These are phyloP conservation scores for Lontra canadensis DNA, from an alignment of 2,113 vertebrate genomes.

Conservation along the genomic window DNA sequence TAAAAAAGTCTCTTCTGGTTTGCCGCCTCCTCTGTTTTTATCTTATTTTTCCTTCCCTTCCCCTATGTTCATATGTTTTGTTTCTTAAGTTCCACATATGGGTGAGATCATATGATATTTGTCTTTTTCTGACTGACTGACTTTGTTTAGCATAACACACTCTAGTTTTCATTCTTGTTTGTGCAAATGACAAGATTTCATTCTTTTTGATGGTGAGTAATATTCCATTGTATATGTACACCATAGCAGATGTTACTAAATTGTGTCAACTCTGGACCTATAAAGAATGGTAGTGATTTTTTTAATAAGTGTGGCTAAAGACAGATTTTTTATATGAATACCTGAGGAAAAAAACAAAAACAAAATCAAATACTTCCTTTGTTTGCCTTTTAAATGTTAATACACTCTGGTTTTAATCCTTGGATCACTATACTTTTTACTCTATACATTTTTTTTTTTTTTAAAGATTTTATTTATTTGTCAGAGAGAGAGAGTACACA, in stretches of 20 bases:
- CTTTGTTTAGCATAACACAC: not conserved
- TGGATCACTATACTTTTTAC: not conserved
- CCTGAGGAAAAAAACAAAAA: not conserved
- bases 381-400: conserved; percentile 17
- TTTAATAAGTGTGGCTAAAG: not conserved
- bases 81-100: not conserved
- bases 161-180: not conserved
- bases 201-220: not conserved
- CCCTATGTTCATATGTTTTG: not conserved
- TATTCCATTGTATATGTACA: not conserved
- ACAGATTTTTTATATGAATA: not conserved
- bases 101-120: not conserved
- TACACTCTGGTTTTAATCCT: not conserved
- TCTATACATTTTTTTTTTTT: not conserved
- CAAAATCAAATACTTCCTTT: not conserved
- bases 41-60: not conserved
- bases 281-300: conserved; percentile 22
- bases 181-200: not conserved
- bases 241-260: not conserved
- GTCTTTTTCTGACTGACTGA: not conserved
- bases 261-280: not conserved
- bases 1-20: not conserved
- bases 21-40: not conserved
- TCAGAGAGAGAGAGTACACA: too few species aligned
- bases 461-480: too few species aligned